Conservation (phyloP, 2,113 vertebrate species). For the Cyprinodon tularosa region DNA sequence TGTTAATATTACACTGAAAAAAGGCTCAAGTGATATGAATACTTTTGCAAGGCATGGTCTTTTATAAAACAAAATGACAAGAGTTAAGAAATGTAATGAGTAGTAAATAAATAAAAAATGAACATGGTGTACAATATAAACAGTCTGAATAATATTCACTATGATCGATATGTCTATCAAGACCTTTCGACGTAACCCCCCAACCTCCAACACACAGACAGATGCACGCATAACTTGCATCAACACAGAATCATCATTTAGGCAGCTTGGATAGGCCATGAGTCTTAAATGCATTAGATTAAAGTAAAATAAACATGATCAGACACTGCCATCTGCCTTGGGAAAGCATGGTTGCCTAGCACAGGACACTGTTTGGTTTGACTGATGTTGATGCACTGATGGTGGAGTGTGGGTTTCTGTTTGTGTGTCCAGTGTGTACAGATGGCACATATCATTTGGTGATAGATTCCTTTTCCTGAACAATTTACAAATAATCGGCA, state of each 20-base stretch:
- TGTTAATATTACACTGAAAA: not conserved
- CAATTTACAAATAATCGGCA: constrained; percentile 24
- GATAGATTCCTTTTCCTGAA: constrained; percentile 55
- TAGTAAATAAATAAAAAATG: not conserved
- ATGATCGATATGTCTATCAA: constrained; percentile 1
- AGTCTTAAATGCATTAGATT: constrained; percentile 74
- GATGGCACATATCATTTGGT: constrained; percentile 55
- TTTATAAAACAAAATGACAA: not conserved
- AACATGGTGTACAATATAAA: not conserved
- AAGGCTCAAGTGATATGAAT: no score
- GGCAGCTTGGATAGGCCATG: constrained; percentile 45
- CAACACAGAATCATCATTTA: constrained; percentile 47
- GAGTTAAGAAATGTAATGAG: not conserved
- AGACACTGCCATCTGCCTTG: constrained; percentile 70
- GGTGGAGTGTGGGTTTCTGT: constrained; percentile 34
- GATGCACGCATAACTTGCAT: not conserved
- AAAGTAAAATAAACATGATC: constrained; percentile 79
- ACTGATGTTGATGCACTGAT: constrained; percentile 56
- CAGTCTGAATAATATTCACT: constrained; percentile 1
- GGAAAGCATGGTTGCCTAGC: constrained; percentile 76
- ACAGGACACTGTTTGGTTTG: constrained; percentile 57
- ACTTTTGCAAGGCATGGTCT: not conserved
- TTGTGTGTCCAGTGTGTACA: constrained; percentile 40
- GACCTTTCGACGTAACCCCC: constrained; percentile 2
- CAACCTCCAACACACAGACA: not conserved